phyloP scores from a whole-genome alignment of 2,797 vertebrate species.

The Otolemur crassicaudatus region DNA sequence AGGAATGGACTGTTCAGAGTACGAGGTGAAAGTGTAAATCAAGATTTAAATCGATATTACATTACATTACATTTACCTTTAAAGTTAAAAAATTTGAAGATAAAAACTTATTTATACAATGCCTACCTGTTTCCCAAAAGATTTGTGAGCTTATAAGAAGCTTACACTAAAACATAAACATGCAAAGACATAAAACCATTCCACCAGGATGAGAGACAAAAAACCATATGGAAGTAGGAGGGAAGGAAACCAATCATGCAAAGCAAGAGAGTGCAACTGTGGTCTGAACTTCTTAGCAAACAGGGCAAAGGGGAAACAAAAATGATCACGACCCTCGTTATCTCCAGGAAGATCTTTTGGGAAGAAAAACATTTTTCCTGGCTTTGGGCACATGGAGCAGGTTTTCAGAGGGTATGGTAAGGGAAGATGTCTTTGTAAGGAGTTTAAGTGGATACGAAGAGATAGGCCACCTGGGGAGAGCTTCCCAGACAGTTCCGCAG shows the following conservation, averaged over 20 bases:
- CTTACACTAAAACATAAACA: neutral
- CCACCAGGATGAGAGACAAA: neutral
- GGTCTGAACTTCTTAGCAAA: constrained; percentile 10
- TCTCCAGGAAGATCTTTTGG: neutral
- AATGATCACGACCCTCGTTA: neutral
- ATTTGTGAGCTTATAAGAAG: constrained; percentile 1
- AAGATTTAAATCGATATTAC: constrained; percentile 32
- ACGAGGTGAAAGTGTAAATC: constrained; percentile 29
- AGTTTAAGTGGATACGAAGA: neutral
- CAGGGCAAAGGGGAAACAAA: neutral
- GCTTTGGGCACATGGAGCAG: neutral
- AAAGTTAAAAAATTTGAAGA: neutral
- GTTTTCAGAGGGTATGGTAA: neutral
- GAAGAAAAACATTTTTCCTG: constrained; percentile 15
- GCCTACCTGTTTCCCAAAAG: constrained; percentile 46
- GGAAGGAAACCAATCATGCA: neutral
- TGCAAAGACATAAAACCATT: constrained; percentile 32
- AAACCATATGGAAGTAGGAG: neutral
- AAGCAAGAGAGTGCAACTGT: constrained; percentile 6
- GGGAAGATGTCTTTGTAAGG: neutral
- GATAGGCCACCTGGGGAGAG: neutral
- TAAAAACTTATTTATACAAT: neutral
- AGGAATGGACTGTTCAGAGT: neutral
- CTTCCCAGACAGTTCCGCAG: neutral
- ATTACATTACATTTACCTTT: neutral